Evolutionary conservation across 2,113 vertebrate species (phyloP).

Genomic region (Trogon melanurus): DNA sequence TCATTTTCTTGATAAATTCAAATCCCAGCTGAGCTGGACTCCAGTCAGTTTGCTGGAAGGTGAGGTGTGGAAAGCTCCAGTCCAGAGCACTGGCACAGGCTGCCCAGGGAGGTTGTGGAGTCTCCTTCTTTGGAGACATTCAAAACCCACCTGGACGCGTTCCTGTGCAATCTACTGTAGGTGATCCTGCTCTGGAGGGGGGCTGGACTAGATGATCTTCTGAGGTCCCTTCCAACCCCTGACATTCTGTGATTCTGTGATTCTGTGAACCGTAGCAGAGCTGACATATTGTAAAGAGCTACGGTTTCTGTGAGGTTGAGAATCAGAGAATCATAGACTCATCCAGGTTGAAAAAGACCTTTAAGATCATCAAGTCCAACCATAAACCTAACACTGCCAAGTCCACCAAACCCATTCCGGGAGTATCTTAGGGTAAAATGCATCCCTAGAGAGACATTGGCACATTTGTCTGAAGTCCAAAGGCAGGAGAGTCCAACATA

Average conservation of each 20-base stretch:
- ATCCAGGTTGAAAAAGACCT: neutral
- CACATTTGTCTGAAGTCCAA: neutral
- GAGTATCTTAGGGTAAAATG: neutral
- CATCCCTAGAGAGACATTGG: neutral
- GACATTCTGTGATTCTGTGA: no score
- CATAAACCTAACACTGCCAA: neutral
- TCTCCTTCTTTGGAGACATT: no score
- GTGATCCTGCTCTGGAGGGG: no score
- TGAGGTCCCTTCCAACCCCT: no score
- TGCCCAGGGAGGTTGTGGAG: no score
- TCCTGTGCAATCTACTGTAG: no score
- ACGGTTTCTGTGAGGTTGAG: neutral
- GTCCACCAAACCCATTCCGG: neutral
- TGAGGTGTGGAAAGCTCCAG: neutral
- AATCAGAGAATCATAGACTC: neutral
- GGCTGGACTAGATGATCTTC: no score
- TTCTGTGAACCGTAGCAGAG: neutral
- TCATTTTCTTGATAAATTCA: neutral
- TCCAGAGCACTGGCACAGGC: no score
- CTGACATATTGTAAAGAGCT: neutral
- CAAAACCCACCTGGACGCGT: no score
- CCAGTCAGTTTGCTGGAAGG: neutral
- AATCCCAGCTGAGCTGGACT: neutral
- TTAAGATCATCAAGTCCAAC: neutral
- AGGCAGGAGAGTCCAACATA: neutral